Evolutionary conservation across 1,140 invertebrate genomes (phyloP).

Genomic region (Drosophila ambigua): DNA sequence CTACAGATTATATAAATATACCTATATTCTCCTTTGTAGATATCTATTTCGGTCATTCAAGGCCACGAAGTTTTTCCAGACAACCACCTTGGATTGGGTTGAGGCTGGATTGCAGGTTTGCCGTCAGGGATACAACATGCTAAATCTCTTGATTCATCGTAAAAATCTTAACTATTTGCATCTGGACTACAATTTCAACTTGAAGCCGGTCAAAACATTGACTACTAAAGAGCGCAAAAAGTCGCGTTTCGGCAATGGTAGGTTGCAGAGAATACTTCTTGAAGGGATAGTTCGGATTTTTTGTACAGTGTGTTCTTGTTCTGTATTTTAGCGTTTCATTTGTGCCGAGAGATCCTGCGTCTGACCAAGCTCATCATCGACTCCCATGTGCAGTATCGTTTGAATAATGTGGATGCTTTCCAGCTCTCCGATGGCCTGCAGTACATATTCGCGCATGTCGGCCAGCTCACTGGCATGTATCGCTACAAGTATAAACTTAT

Average conservation of each 20-base stretch:
- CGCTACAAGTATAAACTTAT: conserved; percentile 99
- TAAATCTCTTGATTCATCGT: conserved; percentile 99
- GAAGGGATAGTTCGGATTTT: neutral
- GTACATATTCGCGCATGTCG: conserved; percentile 99
- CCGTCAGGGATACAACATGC: conserved; percentile 99
- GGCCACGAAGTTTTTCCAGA: conserved; percentile 99
- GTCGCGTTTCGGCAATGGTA: conserved; percentile 99
- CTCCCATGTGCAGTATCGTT: conserved; percentile 99
- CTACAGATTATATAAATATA: too few species aligned
- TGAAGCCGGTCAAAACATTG: conserved; percentile 99
- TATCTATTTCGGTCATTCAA: conserved; percentile 99
- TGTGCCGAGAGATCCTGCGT: conserved; percentile 98
- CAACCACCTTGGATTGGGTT: conserved; percentile 99
- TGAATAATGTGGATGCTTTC: conserved; percentile 99
- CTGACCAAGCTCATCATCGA: conserved; percentile 99
- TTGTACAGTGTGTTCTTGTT: too few species aligned
- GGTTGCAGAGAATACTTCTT: conserved; percentile 20
- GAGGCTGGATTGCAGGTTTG: conserved; percentile 99
- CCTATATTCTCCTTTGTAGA: conserved; percentile 65
- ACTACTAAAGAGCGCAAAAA: conserved; percentile 99
- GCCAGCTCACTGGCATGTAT: conserved; percentile 99
- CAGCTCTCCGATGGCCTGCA: conserved; percentile 99
- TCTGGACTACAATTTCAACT: conserved; percentile 99
- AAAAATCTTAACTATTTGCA: conserved; percentile 99
- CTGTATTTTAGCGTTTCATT: conserved; percentile 93